phyloP scores from a whole-genome alignment of 2,888 invertebrate genomes.

The Eurois occulta region DNA sequence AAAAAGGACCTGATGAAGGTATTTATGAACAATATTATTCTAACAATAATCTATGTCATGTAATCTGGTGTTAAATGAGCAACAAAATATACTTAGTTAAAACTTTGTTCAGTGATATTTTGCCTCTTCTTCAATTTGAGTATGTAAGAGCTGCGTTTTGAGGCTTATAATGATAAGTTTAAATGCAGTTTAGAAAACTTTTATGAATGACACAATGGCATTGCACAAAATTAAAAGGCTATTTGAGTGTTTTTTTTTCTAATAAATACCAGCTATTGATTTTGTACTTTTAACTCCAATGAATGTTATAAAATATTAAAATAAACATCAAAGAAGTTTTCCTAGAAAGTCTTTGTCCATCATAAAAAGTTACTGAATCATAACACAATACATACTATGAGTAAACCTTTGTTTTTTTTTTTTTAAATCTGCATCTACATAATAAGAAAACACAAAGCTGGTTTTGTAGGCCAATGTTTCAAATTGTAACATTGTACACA shows the following conservation, averaged over 20 bases:
- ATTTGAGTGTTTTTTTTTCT: background rate
- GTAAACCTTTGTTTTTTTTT: background rate
- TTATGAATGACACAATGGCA: background rate
- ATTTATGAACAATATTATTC: slow-evolving; percentile 28
- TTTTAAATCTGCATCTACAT: background rate
- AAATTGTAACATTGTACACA: background rate
- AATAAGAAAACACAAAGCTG: background rate
- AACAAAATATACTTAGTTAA: background rate
- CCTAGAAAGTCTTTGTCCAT: slow-evolving; percentile 1
- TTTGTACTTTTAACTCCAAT: background rate
- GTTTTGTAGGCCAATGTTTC: background rate
- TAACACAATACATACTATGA: background rate
- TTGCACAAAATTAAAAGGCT: background rate
- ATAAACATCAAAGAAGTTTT: background rate
- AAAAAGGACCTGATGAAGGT: slow-evolving; percentile 89
- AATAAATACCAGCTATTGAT: background rate
- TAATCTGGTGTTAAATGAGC: background rate
- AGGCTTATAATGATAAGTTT: background rate
- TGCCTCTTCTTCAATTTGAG: background rate
- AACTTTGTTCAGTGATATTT: background rate
- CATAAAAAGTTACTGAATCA: background rate
- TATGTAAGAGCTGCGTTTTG: background rate
- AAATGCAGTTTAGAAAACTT: background rate
- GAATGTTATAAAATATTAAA: background rate
- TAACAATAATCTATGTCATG: slow-evolving; percentile 1